phyloP scores from a whole-genome alignment of 2,797 vertebrate species.

The Acrossocheilus wenchowensis region DNA sequence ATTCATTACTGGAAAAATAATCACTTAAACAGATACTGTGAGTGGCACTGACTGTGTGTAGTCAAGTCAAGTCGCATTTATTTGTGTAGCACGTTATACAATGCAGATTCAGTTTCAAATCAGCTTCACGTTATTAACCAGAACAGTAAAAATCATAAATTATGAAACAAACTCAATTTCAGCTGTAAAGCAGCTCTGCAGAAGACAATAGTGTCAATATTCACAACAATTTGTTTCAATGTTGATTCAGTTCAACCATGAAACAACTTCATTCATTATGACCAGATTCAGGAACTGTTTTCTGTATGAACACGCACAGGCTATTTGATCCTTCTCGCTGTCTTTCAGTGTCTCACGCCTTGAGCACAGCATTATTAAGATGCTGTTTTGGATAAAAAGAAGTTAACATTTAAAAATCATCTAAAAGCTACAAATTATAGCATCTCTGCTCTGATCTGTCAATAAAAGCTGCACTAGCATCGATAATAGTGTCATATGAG shows the following conservation, averaged over 20 bases:
- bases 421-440: background rate
- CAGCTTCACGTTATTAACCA: background rate
- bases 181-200: too few relatives aligned
- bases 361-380: background rate
- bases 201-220: background rate
- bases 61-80: too few relatives aligned
- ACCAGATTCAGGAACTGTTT: background rate
- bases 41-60: constrained; percentile 19
- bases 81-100: background rate
- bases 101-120: background rate
- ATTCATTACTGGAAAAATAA: constrained; percentile 66
- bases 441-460: background rate
- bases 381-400: background rate
- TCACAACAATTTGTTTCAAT: background rate
- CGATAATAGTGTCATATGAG: background rate
- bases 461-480: background rate
- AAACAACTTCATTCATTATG: background rate
- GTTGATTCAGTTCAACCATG: background rate
- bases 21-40: constrained; percentile 75
- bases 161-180: background rate
- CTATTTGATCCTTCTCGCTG: background rate
- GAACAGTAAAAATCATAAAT: background rate
- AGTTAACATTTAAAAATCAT: background rate
- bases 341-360: background rate
- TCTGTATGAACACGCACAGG: background rate